A percentile compares a stretch with the other conserved stretches of the same genome.
Evolutionary conservation across 1,140 invertebrate genomes (phyloP).

Genomic region (Zeugodacus cucurbitae): DNA sequence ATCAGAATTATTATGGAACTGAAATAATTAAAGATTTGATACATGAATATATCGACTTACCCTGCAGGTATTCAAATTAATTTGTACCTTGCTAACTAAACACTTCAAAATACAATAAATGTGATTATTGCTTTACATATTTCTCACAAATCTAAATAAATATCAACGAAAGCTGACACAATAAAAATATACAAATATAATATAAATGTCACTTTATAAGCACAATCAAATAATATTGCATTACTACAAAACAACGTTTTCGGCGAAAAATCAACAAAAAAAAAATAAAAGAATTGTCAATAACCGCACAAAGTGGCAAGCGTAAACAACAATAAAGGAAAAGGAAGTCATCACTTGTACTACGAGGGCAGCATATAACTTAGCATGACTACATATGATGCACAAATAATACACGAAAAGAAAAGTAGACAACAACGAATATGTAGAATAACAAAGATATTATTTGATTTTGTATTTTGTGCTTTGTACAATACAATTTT

Average conservation of each 20-base stretch:
- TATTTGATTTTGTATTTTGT: background rate
- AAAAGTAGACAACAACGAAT: background rate
- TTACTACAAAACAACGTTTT: background rate
- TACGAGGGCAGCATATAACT: background rate
- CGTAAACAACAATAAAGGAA: slow-evolving; percentile 3
- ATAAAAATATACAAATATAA: background rate
- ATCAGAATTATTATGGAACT: too few relatives aligned
- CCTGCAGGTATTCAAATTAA: too few relatives aligned
- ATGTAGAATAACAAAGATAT: background rate
- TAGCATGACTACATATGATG: background rate
- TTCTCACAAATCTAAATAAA: background rate
- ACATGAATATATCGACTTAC: too few relatives aligned
- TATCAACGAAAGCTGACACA: background rate
- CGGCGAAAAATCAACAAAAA: too few relatives aligned
- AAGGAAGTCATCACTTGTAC: slow-evolving; percentile 17
- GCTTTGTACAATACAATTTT: slow-evolving; percentile 3
- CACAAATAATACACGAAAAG: background rate
- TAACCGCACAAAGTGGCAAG: background rate
- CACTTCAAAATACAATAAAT: too few relatives aligned
- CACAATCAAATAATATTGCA: background rate
- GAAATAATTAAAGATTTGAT: too few relatives aligned
- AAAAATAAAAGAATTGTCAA: background rate
- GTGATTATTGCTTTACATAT: too few relatives aligned
- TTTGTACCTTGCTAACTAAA: too few relatives aligned
- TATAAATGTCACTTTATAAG: background rate